Base-by-base conservation (phyloP, 2,113 vertebrate species). In the Trichechus manatus region DNA sequence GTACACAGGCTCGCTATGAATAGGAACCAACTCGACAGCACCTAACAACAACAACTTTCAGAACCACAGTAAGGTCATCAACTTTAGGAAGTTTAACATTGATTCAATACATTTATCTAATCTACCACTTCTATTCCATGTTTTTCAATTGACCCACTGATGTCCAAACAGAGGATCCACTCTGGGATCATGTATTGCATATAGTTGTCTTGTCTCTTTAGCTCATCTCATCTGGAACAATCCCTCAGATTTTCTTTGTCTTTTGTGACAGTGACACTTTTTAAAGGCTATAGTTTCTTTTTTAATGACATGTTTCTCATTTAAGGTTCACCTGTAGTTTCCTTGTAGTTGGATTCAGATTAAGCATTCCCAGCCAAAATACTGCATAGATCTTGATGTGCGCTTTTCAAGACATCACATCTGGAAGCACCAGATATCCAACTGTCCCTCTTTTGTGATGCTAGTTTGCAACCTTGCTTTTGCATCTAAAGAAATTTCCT, bases 261-360 rank as follows among this genome's bases (percentile, higher is more conserved):
- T 50, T 96, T 84, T 42, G 78, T 72, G 84, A 92, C n/a, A 82
- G 9, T 78, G 78, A 89, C 59, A 87, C 61, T 83, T 83, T 84
- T 91, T 61, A 20, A 93, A 87, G 92, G 83, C 15, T 77, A 61
- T 22, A 14, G 44, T 83, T 53, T 29, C 29, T 85, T 89, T 83
- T 70, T 82, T 70, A 78, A 84, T 75, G 77, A 39, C 3, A 2
- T 29, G 47, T 77, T 87, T 93, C 63, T 94, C 47, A 39, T 39
- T 91, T 93, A 59, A 56, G 64, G 81, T 91, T 96, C 87, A 47
- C 61, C 70, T 77, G 59, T 42, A 68, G 39, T 50, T 91, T 91
- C 47, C 61, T 68, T 15, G 56, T n/a, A 27, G 74, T 61, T 87
- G 70, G 68, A n/a, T 17, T 50, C 22, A 68, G 61, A 47, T 82